Conservation (phyloP, 1,140 invertebrate species). For the Heliconius himera region DNA sequence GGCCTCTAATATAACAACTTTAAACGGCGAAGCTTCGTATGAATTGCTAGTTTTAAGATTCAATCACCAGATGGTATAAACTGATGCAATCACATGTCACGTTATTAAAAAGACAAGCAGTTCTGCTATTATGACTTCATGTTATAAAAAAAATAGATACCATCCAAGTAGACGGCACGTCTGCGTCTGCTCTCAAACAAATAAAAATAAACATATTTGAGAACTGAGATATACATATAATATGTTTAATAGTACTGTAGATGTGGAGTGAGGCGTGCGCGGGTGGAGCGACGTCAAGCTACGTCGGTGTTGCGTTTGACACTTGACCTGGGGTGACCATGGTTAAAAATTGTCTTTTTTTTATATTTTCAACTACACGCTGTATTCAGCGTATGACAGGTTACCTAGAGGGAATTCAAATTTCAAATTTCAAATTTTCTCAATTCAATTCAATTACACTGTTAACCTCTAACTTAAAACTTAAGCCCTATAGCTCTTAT, state of each 20-base stretch:
- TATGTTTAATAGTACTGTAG: conserved; percentile 19
- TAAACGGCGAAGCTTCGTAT: not conserved
- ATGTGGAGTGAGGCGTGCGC: conserved; percentile 28
- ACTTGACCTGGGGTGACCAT: conserved; percentile 52
- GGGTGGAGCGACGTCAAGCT: conserved; percentile 34
- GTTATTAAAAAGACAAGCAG: not conserved
- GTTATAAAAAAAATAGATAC: not conserved
- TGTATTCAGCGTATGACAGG: no score
- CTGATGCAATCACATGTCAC: not conserved
- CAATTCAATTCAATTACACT: no score
- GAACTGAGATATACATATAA: not conserved
- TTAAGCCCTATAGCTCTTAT: no score
- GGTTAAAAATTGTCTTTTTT: not conserved
- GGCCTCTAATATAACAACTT: not conserved
- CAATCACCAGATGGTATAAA: not conserved
- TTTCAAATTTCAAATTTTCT: no score
- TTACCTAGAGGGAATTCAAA: no score
- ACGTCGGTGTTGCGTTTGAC: conserved; percentile 45
- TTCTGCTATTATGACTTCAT: conserved; percentile 1
- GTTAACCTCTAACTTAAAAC: no score
- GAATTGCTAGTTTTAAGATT: not conserved
- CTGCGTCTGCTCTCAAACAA: no score
- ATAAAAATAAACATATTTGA: not conserved
- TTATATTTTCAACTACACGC: not conserved
- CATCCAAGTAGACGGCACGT: not conserved